Conservation (phyloP, 1,140 invertebrate species). For the Spodoptera litura region DNA sequence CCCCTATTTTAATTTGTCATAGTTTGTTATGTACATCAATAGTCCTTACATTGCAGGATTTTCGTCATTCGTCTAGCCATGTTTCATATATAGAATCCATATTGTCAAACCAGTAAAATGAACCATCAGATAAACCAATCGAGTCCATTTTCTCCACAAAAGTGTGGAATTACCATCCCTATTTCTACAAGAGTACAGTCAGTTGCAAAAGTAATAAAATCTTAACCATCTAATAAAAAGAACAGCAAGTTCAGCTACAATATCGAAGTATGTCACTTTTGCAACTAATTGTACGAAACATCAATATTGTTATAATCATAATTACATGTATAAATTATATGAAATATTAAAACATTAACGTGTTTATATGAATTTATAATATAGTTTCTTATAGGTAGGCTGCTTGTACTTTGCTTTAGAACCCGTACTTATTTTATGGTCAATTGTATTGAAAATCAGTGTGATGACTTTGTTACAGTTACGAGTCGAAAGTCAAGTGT, state of each 20-base stretch:
- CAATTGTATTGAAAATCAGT: slow-evolving; percentile 34
- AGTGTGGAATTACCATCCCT: background rate
- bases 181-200: slow-evolving; percentile 12
- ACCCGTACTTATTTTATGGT: slow-evolving; percentile 19
- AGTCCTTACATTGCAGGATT: background rate
- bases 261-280: background rate
- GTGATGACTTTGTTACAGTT: slow-evolving; percentile 10
- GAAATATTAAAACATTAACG: slow-evolving; percentile 21
- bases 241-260: background rate
- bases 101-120: slow-evolving; percentile 1
- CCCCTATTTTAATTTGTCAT: slow-evolving; percentile 4
- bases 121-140: background rate
- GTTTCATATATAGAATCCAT: background rate
- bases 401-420: slow-evolving; percentile 32
- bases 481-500: slow-evolving; percentile 13
- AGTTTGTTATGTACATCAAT: slow-evolving; percentile 25
- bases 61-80: background rate
- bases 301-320: background rate
- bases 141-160: slow-evolving; percentile 3
- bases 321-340: background rate
- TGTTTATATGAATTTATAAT: slow-evolving; percentile 18
- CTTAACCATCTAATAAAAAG: background rate
- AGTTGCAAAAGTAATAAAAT: slow-evolving; percentile 30
- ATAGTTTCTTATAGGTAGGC: background rate
- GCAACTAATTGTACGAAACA: slow-evolving; percentile 2